Base-by-base conservation (phyloP, 2,113 vertebrate species). In the Nicator chloris region DNA sequence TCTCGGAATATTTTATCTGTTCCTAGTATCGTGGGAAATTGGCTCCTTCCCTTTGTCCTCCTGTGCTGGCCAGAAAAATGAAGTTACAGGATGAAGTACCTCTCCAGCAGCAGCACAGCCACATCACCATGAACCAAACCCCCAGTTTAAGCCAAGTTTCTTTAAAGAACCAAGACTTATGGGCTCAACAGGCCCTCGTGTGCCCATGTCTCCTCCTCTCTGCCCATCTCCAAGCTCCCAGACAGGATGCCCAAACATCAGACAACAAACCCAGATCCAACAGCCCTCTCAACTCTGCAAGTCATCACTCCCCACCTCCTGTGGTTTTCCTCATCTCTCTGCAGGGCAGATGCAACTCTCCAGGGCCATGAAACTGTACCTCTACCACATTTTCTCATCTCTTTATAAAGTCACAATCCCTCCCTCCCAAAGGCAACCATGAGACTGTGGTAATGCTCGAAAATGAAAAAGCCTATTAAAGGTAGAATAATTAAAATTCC, bases 401-500 rank as follows among this genome's bases (percentile, higher is more conserved):
- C 69, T 42, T 0, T 20, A 12, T 6, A 23, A 57, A 64, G 17
- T 33, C 42, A 70, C 6, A 1, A 11, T 33, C 51, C 44, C 56
- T 63, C 8, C 26, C n/a, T 83, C 70, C 27, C 71, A 28, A 60
- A 83, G 51, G 85, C 15, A 78, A 27, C 60, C 35, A 4, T 4
- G 26, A 70, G 39, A 28, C 45, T 73, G 35, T 15, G 31, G 77
- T 7, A 78, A 81, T 2, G 31, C 61, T 61, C 3, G 1, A 66
- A 81, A 92, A 88, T 13, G 4, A 54, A 92, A 86, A 88, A 60
- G 14, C 49, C 72, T 39, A 10, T 79, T 24, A 76, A 81, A 82
- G 69, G 57, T 33, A 44, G 24, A 90, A 79, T 68, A 88, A 95
- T 94, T 92, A 87, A 80, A 65, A 87, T 86, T 66, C 86, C 82